Percentiles rank a stretch among this genome's conserved stretches.
Conservation (phyloP, 2,113 vertebrate species). For the Pomatostomus ruficeps region DNA sequence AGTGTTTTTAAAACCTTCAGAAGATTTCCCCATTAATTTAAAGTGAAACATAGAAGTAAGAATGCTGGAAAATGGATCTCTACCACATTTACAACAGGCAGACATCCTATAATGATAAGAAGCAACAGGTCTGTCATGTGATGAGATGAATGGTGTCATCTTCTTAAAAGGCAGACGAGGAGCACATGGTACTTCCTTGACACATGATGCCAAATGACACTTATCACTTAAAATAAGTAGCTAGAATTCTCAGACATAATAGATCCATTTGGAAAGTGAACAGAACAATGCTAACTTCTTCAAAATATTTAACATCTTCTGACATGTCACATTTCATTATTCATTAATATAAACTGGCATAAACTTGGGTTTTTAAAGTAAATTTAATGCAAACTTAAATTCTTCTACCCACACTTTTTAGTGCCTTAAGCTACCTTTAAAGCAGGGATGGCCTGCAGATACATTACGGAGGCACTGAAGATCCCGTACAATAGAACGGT, state of each 20-base stretch:
- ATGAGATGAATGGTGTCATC: slow-evolving; percentile 43
- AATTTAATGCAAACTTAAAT: not conserved
- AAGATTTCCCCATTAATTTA: not conserved
- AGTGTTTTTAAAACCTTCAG: not conserved
- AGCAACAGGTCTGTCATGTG: slow-evolving; percentile 36
- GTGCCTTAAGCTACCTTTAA: not conserved
- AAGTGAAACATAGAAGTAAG: not conserved
- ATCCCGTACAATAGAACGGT: not conserved
- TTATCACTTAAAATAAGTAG: slow-evolving; percentile 36
- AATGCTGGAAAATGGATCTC: not conserved
- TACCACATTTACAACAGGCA: not conserved
- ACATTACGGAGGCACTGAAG: not conserved
- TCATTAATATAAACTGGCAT: not conserved
- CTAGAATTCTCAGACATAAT: slow-evolving; percentile 24
- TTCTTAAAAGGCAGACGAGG: slow-evolving; percentile 47
- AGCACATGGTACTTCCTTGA: slow-evolving; percentile 39
- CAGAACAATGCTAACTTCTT: not conserved
- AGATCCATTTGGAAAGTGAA: slow-evolving; percentile 31
- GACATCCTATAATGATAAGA: not conserved
- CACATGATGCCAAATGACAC: slow-evolving; percentile 6
- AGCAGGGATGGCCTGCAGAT: not conserved
- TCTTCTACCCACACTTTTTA: not conserved
- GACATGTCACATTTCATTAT: not conserved
- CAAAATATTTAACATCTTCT: slow-evolving; percentile 45
- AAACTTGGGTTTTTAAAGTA: not conserved